Conservation (phyloP, 2,888 invertebrate genomes). For the Cephus spinipes region DNA sequence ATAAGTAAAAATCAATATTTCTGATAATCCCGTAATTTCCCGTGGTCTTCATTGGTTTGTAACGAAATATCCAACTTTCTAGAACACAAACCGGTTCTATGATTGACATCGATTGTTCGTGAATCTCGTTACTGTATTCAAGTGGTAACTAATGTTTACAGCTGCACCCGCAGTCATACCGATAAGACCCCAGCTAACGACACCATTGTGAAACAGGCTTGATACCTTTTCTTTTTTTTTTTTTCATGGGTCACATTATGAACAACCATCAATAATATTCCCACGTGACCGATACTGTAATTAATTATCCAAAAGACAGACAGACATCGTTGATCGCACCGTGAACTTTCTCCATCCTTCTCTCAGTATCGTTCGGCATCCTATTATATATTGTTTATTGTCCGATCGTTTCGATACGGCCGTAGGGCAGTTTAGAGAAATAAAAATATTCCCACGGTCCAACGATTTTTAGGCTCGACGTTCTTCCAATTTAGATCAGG, state of each 20-base stretch:
- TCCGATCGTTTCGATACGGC: slow-evolving; percentile 15
- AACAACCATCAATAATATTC: not conserved
- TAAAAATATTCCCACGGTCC: slow-evolving; percentile 4
- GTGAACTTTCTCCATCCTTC: not conserved
- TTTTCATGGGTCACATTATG: not conserved
- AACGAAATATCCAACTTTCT: not conserved
- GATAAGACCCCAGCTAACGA: not conserved
- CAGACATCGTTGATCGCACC: not conserved
- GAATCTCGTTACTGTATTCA: not conserved
- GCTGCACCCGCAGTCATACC: too few relatives aligned
- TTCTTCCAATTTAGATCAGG: not conserved
- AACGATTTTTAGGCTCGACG: not conserved
- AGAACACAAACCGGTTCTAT: not conserved
- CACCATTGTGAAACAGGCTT: not conserved
- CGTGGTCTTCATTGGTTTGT: not conserved
- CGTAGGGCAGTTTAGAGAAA: not conserved
- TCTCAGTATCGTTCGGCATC: not conserved
- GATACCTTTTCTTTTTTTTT: not conserved
- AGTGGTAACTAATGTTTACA: not conserved
- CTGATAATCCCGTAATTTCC: not conserved
- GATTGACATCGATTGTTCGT: not conserved
- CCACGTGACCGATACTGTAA: not conserved
- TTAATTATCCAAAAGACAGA: not conserved
- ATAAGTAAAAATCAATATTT: not conserved
- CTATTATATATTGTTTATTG: not conserved